Evolutionary conservation across 2,888 invertebrate genomes (phyloP).

Genomic region (Eupithecia centaureata): DNA sequence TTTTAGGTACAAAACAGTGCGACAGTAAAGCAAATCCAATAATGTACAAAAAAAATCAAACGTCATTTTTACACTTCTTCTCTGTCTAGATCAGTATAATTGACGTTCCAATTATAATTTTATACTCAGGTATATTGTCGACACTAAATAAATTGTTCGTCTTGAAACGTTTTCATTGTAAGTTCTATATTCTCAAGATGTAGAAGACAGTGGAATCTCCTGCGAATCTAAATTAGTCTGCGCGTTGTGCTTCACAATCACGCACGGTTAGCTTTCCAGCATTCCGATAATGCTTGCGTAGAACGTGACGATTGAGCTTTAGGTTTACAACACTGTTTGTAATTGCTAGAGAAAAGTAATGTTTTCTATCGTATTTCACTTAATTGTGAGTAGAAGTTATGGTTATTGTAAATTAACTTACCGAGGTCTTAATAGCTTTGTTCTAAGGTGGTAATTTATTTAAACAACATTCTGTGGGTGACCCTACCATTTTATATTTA

Average conservation of each 20-base stretch:
- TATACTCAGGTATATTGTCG: not conserved
- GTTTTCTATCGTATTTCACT: not conserved
- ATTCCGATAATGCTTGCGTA: conserved; percentile 51
- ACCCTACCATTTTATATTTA: no score
- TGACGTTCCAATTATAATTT: not conserved
- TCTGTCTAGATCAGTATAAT: no score
- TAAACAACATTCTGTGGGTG: no score
- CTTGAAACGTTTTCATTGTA: conserved; percentile 15
- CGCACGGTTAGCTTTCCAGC: conserved; percentile 55
- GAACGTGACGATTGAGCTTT: conserved; percentile 50
- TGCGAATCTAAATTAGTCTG: conserved; percentile 75
- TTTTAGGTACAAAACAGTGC: no score
- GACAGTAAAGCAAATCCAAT: no score
- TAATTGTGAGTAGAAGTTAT: not conserved
- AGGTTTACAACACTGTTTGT: conserved; percentile 16
- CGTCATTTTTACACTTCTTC: no score
- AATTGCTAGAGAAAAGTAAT: not conserved
- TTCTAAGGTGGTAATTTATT: not conserved
- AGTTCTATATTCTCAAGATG: conserved; percentile 41
- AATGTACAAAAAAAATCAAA: no score
- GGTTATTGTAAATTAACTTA: not conserved
- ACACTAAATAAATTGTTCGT: not conserved
- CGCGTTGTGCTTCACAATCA: conserved; percentile 58
- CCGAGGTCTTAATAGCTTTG: not conserved
- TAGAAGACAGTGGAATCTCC: conserved; percentile 56